These are phyloP conservation scores for Neocrepidodera transversa DNA, from an alignment of 2,888 invertebrate genomes.

Conservation along the genomic window DNA sequence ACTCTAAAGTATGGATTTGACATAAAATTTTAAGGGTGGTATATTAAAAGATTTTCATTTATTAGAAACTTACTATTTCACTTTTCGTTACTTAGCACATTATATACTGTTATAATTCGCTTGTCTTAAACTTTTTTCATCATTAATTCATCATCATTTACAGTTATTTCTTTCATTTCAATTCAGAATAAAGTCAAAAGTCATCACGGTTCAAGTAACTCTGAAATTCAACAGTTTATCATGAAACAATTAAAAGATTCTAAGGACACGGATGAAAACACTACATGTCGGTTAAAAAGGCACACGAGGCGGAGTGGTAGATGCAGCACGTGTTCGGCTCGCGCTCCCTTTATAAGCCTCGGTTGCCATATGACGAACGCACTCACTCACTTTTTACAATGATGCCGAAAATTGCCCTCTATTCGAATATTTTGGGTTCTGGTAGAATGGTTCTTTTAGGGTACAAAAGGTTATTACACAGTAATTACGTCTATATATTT, in stretches of 20 bases:
- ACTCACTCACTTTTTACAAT: slow-evolving; percentile 8
- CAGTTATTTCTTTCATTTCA: no score
- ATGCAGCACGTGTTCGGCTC: slow-evolving; percentile 46
- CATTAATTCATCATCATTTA: no score
- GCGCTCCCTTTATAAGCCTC: slow-evolving; percentile 37
- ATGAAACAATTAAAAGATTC: slow-evolving; percentile 34
- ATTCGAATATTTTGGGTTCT: not conserved
- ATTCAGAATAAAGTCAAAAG: no score
- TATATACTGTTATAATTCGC: no score
- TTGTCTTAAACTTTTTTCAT: no score
- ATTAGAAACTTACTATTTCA: no score
- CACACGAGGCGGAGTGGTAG: slow-evolving; percentile 21
- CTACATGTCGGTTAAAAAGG: slow-evolving; percentile 43
- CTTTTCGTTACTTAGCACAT: no score
- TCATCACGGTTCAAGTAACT: slow-evolving; percentile 28
- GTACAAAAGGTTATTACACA: no score
- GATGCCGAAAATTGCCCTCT: slow-evolving; percentile 23
- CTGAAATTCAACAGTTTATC: slow-evolving; percentile 29
- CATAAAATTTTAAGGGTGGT: no score
- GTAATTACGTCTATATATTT: no score
- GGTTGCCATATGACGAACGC: slow-evolving; percentile 48
- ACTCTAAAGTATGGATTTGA: no score
- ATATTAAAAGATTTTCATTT: no score
- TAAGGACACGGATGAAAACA: slow-evolving; percentile 42
- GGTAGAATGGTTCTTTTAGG: not conserved